A percentile compares a stretch with the other conserved stretches of the same genome.
Evolutionary conservation across 2,113 vertebrate species (phyloP).

Genomic region (Azemiops feae): DNA sequence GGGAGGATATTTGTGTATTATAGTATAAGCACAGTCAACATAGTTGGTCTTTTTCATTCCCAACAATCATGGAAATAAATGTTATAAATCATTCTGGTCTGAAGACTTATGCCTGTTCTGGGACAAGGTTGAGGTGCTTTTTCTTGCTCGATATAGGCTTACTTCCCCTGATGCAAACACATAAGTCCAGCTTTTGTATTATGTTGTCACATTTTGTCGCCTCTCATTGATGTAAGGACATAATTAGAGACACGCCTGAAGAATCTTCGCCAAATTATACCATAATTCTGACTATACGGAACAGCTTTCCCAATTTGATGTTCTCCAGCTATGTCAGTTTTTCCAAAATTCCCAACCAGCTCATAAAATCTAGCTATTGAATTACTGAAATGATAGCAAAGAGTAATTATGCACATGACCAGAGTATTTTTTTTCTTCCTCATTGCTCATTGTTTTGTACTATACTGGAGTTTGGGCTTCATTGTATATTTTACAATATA

Average conservation of each 20-base stretch:
- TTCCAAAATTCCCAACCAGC: not conserved
- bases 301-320: not conserved
- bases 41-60: not conserved
- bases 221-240: not conserved
- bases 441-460: not conserved
- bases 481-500: no score
- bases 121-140: not conserved
- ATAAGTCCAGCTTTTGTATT: not conserved
- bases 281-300: not conserved
- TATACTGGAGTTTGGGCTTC: not conserved
- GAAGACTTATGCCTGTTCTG: not conserved
- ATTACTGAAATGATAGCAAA: not conserved
- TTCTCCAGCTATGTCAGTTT: not conserved
- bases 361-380: not conserved
- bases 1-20: not conserved
- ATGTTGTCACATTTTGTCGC: not conserved
- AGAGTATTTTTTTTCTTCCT: not conserved
- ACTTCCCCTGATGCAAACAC: not conserved
- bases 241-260: not conserved
- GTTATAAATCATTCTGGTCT: not conserved
- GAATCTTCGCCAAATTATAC: not conserved
- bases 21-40: not conserved
- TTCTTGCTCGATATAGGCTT: not conserved
- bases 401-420: not conserved
- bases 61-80: not conserved